phyloP scores from a whole-genome alignment of 1,140 invertebrate species.

The Rhizoglyphus robini region DNA sequence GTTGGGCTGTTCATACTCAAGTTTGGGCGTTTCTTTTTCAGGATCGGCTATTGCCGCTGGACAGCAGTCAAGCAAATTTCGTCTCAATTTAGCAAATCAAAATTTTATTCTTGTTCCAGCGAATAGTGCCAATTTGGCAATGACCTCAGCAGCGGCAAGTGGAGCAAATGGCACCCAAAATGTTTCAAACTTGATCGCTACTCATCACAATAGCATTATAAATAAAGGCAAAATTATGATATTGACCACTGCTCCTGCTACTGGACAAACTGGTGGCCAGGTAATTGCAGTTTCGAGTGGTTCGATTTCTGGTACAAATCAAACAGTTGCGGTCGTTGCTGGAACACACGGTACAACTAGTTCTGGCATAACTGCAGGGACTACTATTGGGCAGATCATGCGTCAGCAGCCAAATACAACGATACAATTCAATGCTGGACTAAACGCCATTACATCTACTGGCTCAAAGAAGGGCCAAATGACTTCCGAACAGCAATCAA shows the following conservation, averaged over 20 bases:
- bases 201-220: neutral
- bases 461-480: too few relatives aligned
- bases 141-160: neutral
- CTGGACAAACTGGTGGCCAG: neutral
- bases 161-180: neutral
- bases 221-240: conserved; percentile 6
- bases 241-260: neutral
- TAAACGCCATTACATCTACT: too few relatives aligned
- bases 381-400: too few relatives aligned
- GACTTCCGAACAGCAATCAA: too few relatives aligned
- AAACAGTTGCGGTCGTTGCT: neutral
- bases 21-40: too few relatives aligned
- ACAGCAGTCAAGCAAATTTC: neutral
- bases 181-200: neutral
- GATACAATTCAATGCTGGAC: too few relatives aligned
- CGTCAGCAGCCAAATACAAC: too few relatives aligned
- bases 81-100: neutral
- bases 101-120: neutral
- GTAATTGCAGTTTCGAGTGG: neutral
- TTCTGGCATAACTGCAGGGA: too few relatives aligned
- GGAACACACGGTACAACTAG: neutral
- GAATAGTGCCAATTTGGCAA: neutral
- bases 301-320: neutral
- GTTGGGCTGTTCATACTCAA: too few relatives aligned
- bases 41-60: too few relatives aligned